A percentile compares a stretch with the other conserved stretches of the same genome.
phyloP scores from a whole-genome alignment of 2,113 vertebrate species.

The Syngnathus floridae region DNA sequence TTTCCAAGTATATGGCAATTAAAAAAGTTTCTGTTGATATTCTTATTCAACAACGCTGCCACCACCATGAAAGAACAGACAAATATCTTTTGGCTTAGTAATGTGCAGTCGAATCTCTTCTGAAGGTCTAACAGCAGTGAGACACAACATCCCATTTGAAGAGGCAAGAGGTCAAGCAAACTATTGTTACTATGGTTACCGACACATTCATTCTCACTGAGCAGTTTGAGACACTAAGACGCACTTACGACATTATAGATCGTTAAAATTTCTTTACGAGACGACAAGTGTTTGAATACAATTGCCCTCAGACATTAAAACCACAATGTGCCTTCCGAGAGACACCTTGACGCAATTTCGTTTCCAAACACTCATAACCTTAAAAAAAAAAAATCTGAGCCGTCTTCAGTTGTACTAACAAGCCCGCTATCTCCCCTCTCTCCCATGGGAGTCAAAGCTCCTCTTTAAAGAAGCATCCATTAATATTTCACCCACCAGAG shows the following conservation, averaged over 20 bases:
- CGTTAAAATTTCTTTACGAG: neutral
- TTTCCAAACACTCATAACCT: conserved; percentile 21
- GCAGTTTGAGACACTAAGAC: neutral
- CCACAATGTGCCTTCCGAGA: conserved; percentile 11
- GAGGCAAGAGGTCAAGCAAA: conserved; percentile 43
- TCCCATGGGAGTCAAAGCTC: conserved; percentile 29
- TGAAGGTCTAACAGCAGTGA: conserved; percentile 36
- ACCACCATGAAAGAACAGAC: neutral
- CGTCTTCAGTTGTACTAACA: conserved; percentile 35
- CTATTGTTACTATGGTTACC: conserved; percentile 9
- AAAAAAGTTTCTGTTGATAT: neutral
- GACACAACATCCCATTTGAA: conserved; percentile 46
- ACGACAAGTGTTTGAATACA: conserved; percentile 8
- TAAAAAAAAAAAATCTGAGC: conserved; percentile 30
- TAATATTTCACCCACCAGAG: conserved; percentile 63
- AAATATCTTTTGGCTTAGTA: neutral
- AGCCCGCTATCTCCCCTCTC: conserved; percentile 16
- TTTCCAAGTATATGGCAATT: neutral
- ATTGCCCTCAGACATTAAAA: conserved; percentile 15
- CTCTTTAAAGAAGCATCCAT: conserved; percentile 51
- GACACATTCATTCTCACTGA: conserved; percentile 36
- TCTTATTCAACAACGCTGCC: no score
- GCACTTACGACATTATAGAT: neutral
- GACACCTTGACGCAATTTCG: conserved; percentile 8
- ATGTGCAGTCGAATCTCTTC: conserved; percentile 22